Evolutionary conservation across 2,797 vertebrate species (phyloP).

Genomic region (Cichlasoma orientale): DNA sequence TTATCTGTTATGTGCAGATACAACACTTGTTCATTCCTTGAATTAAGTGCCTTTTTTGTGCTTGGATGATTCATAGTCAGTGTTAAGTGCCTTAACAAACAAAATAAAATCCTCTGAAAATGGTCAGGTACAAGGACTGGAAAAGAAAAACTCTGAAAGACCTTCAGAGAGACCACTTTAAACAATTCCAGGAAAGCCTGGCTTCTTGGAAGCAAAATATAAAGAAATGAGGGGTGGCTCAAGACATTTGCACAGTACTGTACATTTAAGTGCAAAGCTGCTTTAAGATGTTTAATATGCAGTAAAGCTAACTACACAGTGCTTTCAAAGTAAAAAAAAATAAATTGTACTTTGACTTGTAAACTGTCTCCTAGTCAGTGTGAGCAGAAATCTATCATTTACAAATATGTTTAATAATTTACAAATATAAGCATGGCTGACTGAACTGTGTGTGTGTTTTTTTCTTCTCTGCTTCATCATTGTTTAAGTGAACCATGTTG

Average conservation of each 20-base stretch:
- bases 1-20: too few species aligned
- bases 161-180: neutral
- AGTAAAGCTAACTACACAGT: neutral
- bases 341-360: neutral
- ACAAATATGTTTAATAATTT: slow-evolving; percentile 7
- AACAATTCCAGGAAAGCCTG: neutral
- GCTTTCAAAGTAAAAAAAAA: neutral
- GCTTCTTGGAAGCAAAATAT: neutral
- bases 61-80: neutral
- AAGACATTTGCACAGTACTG: neutral
- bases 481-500: slow-evolving; percentile 56
- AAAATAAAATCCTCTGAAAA: neutral
- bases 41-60: too few species aligned
- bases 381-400: neutral
- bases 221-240: neutral
- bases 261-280: neutral
- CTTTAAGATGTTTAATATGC: neutral
- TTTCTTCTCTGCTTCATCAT: slow-evolving; percentile 53
- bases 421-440: slow-evolving; percentile 3
- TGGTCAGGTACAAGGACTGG: neutral
- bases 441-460: slow-evolving; percentile 7
- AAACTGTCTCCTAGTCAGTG: neutral
- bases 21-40: too few species aligned
- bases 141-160: neutral
- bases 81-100: neutral